These are phyloP conservation scores for Papilio xuthus DNA, from an alignment of 1,140 invertebrate genomes.

Conservation along the genomic window DNA sequence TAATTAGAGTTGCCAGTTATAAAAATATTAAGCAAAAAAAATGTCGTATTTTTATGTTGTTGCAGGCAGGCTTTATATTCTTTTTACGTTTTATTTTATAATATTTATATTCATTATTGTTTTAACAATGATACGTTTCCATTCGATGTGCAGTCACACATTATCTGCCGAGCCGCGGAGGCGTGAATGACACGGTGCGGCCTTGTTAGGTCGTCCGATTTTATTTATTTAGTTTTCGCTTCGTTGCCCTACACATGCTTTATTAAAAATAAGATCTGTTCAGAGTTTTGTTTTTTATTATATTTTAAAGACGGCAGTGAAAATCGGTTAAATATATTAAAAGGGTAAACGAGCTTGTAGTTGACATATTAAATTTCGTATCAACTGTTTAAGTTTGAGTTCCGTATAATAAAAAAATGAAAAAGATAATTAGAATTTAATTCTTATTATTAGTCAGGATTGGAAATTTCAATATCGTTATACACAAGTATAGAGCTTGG, in stretches of 20 bases:
- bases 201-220: constrained; percentile 66
- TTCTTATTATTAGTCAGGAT: no score
- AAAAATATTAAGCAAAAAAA: neutral
- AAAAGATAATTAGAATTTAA: no score
- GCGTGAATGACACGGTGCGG: constrained; percentile 51
- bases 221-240: constrained; percentile 49
- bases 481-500: no score
- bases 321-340: neutral
- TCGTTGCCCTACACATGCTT: neutral
- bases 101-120: neutral
- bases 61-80: neutral
- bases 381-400: no score
- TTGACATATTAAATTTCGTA: no score
- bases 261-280: neutral
- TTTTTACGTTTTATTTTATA: neutral
- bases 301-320: neutral
- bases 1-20: neutral
- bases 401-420: no score
- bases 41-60: no score
- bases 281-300: neutral
- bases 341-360: neutral
- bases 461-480: no score
- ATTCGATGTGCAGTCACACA: constrained; percentile 32
- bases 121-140: constrained; percentile 32
- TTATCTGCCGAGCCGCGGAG: constrained; percentile 11